A percentile compares a stretch with the other conserved stretches of the same genome.
Evolutionary conservation across 2,113 vertebrate genomes (phyloP).

Genomic region (Crotalus tigris): DNA sequence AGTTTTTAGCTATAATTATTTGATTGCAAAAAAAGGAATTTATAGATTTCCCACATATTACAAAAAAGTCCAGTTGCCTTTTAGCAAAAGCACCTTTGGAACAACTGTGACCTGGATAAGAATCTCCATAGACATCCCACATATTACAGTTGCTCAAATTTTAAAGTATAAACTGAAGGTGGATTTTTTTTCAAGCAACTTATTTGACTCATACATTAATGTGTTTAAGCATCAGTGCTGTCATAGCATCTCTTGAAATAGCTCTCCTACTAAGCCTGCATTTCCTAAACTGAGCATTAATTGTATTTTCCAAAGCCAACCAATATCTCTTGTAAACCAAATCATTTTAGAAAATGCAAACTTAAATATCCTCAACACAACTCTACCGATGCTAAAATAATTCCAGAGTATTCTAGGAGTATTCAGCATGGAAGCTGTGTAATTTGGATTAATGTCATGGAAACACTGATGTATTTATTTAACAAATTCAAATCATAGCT

Average conservation of each 20-base stretch:
- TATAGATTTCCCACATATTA: not conserved
- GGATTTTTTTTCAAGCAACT: not conserved
- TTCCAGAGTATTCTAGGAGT: not conserved
- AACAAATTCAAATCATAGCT: not conserved
- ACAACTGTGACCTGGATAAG: not conserved
- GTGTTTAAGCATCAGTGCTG: fast-evolving
- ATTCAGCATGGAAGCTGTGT: not conserved
- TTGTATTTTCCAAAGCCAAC: not conserved
- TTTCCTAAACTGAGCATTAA: not conserved
- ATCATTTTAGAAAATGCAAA: not conserved
- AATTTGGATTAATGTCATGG: not conserved
- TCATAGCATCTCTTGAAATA: slow-evolving; percentile 23
- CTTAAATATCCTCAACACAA: not conserved
- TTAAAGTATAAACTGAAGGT: not conserved
- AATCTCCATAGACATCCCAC: not conserved
- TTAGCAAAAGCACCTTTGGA: not conserved
- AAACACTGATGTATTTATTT: not conserved
- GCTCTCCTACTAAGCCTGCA: not conserved
- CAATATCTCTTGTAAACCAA: not conserved
- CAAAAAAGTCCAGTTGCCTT: too few relatives aligned
- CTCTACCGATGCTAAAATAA: not conserved
- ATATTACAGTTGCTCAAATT: not conserved
- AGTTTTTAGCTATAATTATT: not conserved
- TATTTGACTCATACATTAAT: not conserved
- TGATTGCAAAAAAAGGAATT: not conserved